These are phyloP conservation scores for Conchocele bisecta DNA, from an alignment of 2,888 invertebrate genomes.

Conservation along the genomic window DNA sequence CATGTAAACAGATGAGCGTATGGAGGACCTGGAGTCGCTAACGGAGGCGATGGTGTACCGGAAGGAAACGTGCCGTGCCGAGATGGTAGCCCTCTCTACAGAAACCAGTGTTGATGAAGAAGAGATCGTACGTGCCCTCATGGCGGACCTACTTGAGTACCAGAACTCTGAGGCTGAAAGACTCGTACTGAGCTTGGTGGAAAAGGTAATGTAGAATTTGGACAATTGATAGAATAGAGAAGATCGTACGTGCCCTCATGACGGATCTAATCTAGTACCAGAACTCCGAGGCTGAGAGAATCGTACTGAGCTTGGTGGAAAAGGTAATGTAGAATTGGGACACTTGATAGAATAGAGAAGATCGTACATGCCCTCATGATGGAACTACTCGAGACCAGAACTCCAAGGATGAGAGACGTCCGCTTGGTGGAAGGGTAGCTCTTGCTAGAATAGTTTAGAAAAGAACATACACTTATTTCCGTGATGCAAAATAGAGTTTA, in stretches of 20 bases:
- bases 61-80: no score
- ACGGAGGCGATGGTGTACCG: constrained; percentile 64
- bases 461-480: no score
- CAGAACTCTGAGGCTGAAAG: constrained; percentile 72
- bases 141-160: constrained; percentile 69
- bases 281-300: constrained; percentile 67
- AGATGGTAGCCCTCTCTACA: constrained; percentile 40
- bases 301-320: constrained; percentile 49
- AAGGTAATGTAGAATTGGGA: constrained; percentile 64
- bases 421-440: no score
- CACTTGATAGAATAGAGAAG: constrained; percentile 56
- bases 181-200: constrained; percentile 49
- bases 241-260: no score
- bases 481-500: no score
- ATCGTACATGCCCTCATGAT: no score
- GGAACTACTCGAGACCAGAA: constrained; percentile 72
- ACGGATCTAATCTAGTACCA: constrained; percentile 71
- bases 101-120: constrained; percentile 57
- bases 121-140: no score
- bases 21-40: constrained; percentile 58
- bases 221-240: constrained; percentile 57
- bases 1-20: constrained; percentile 41
- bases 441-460: constrained; percentile 58
- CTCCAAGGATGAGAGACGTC: constrained; percentile 64
- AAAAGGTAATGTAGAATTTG: constrained; percentile 61